Percentiles rank a stretch among this genome's conserved stretches.
phyloP scores from a whole-genome alignment of 2,888 invertebrate species.

The Diarsia brunnea region DNA sequence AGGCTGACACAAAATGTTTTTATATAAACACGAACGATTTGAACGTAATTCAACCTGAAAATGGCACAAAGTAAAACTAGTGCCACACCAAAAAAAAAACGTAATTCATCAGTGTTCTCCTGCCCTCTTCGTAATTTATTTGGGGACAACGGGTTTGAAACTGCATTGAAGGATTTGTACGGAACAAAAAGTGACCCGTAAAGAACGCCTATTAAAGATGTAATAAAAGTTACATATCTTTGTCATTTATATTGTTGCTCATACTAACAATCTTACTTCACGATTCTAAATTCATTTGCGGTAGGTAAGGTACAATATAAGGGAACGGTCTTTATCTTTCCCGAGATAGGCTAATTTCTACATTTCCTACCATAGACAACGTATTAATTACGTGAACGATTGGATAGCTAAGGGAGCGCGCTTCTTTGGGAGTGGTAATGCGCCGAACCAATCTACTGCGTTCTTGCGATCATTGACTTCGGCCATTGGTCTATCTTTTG shows the following conservation, averaged over 20 bases:
- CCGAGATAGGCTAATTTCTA: conserved; percentile 69
- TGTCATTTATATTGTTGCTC: background rate
- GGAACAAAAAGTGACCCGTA: background rate
- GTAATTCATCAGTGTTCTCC: background rate
- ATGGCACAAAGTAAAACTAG: too few relatives aligned
- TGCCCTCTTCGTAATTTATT: background rate
- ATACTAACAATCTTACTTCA: background rate
- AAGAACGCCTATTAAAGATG: background rate
- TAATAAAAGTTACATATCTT: background rate
- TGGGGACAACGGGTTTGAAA: background rate
- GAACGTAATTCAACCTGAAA: background rate
- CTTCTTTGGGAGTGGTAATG: conserved; percentile 92
- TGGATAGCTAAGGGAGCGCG: conserved; percentile 83
- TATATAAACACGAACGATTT: background rate
- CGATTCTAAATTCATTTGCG: background rate
- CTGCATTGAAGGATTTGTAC: background rate
- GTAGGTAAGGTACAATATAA: too few relatives aligned
- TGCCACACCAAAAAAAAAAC: too few relatives aligned
- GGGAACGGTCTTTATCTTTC: too few relatives aligned
- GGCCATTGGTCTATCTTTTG: conserved; percentile 96
- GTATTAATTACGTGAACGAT: conserved; percentile 87
- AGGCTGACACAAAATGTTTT: background rate
- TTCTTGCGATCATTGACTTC: conserved; percentile 94
- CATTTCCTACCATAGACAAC: conserved; percentile 83
- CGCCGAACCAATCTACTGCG: conserved; percentile 93